Conservation (phyloP, 1,140 invertebrate species). For the Drosophila teissieri region DNA sequence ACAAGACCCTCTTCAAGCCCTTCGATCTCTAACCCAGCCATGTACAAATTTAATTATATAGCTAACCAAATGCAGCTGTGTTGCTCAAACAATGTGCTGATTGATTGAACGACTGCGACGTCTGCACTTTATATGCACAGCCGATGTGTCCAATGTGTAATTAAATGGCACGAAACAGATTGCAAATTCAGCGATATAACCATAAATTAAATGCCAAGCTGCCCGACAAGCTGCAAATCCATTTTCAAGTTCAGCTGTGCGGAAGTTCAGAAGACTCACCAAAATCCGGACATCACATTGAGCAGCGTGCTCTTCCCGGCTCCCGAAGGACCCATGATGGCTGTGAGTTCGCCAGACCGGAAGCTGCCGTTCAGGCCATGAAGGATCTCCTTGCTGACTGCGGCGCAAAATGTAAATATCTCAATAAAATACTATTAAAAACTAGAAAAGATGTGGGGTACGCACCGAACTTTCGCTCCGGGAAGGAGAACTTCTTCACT, state of each 20-base stretch:
- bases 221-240: neutral
- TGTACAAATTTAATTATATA: slow-evolving; percentile 23
- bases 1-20: too few relatives aligned
- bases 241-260: slow-evolving; percentile 15
- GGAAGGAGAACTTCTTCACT: slow-evolving; percentile 85
- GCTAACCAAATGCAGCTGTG: slow-evolving; percentile 5
- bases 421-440: neutral
- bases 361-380: slow-evolving; percentile 87
- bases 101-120: slow-evolving; percentile 38
- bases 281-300: slow-evolving; percentile 88
- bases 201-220: neutral
- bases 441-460: neutral
- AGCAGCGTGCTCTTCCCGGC: slow-evolving; percentile 91
- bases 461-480: slow-evolving; percentile 75
- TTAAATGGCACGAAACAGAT: slow-evolving; percentile 27
- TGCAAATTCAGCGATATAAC: slow-evolving; percentile 10
- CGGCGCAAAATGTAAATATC: too few relatives aligned
- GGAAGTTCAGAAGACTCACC: slow-evolving; percentile 62
- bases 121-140: slow-evolving; percentile 35
- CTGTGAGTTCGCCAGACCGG: slow-evolving; percentile 87
- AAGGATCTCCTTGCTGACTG: slow-evolving; percentile 87
- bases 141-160: slow-evolving; percentile 18
- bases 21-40: neutral
- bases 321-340: slow-evolving; percentile 92
- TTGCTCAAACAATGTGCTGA: slow-evolving; percentile 34